Conservation (phyloP, 2,888 invertebrate genomes). For the Neoscelio sp. region DNA sequence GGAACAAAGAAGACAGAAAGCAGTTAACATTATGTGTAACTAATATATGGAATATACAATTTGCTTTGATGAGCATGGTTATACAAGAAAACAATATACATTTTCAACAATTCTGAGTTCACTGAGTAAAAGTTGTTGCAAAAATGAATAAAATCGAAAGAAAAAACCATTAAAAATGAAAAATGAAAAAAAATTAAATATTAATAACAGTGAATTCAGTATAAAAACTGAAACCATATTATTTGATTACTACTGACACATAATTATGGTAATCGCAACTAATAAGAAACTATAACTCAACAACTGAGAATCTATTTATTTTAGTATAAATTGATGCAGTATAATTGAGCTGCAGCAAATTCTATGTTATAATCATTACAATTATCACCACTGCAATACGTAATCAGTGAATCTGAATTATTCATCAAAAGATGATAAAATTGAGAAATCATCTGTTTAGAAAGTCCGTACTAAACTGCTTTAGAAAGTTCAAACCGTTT, state of each 20-base stretch:
- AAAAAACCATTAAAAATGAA: too few species aligned
- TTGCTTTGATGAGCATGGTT: too few species aligned
- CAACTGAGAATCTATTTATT: not conserved
- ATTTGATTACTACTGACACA: not conserved
- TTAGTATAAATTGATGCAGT: not conserved
- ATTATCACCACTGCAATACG: conserved; percentile 3
- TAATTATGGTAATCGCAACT: not conserved
- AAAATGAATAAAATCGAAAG: too few species aligned
- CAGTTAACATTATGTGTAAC: too few species aligned
- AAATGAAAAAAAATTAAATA: too few species aligned
- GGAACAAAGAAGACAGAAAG: too few species aligned
- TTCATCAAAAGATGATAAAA: conserved; percentile 41
- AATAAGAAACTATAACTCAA: not conserved
- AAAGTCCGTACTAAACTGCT: conserved; percentile 28
- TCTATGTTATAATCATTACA: not conserved
- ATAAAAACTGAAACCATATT: too few species aligned
- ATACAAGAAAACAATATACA: too few species aligned
- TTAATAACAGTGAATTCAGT: too few species aligned
- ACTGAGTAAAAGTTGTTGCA: too few species aligned
- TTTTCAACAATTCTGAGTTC: too few species aligned
- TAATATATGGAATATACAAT: too few species aligned
- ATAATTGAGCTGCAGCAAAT: not conserved
- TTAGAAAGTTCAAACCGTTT: conserved; percentile 40
- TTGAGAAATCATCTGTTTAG: conserved; percentile 41
- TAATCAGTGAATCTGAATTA: conserved; percentile 10